phyloP scores from a whole-genome alignment of 1,140 invertebrate species.

The Drosophila obscura region DNA sequence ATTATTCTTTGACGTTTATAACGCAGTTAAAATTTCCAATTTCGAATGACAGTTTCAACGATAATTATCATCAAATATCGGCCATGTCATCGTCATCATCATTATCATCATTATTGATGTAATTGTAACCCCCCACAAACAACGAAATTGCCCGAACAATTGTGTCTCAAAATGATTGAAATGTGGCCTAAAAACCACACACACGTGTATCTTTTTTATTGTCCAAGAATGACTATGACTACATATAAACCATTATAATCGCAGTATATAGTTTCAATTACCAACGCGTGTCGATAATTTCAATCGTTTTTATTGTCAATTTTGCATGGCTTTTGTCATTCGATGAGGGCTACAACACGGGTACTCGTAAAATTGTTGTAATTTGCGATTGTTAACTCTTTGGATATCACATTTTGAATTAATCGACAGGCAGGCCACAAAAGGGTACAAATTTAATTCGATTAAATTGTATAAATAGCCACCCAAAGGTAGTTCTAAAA shows the following conservation, averaged over 20 bases:
- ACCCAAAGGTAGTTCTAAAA: not conserved
- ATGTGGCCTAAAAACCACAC: constrained; percentile 35
- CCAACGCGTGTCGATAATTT: constrained; percentile 66
- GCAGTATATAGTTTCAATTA: constrained; percentile 58
- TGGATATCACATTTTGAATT: constrained; percentile 44
- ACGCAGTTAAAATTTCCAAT: constrained; percentile 25
- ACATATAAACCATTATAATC: constrained; percentile 28
- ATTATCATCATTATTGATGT: constrained; percentile 4
- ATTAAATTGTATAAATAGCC: constrained; percentile 34
- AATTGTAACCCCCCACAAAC: constrained; percentile 14
- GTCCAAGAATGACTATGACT: constrained; percentile 37
- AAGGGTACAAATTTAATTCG: constrained; percentile 30
- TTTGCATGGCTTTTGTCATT: constrained; percentile 18
- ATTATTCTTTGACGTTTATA: constrained; percentile 42
- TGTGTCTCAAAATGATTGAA: constrained; percentile 51
- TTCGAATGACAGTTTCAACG: constrained; percentile 18
- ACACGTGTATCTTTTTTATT: constrained; percentile 13
- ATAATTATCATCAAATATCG: constrained; percentile 18
- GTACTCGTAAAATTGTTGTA: constrained; percentile 28
- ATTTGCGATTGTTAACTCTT: constrained; percentile 41
- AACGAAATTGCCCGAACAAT: constrained; percentile 67
- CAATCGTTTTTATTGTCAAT: constrained; percentile 38
- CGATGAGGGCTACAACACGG: not conserved
- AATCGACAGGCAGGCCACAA: not conserved
- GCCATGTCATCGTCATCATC: constrained; percentile 2